These are phyloP conservation scores for Columba guinea DNA, from an alignment of 2,797 vertebrate genomes.

Conservation along the genomic window DNA sequence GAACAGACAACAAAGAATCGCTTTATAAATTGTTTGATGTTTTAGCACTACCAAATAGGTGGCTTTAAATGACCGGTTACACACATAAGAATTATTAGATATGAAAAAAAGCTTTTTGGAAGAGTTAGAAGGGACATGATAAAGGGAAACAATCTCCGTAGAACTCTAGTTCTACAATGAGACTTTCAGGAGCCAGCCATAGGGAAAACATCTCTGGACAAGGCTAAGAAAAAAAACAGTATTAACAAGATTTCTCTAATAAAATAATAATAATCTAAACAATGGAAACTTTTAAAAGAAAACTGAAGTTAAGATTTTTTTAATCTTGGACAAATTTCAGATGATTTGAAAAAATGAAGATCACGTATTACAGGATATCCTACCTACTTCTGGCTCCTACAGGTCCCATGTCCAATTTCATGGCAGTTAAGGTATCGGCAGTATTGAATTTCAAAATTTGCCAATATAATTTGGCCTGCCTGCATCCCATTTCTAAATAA, in stretches of 20 bases:
- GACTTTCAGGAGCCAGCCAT: neutral
- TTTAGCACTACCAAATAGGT: neutral
- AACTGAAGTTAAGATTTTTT: neutral
- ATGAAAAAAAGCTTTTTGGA: neutral
- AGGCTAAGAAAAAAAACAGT: neutral
- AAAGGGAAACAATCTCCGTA: neutral
- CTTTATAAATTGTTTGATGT: neutral
- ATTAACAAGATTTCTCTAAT: neutral
- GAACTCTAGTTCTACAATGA: neutral
- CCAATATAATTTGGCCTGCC: neutral
- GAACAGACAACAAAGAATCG: neutral
- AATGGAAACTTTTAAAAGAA: neutral
- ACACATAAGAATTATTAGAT: neutral
- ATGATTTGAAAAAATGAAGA: neutral
- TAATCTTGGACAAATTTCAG: neutral
- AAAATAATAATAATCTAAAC: neutral
- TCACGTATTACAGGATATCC: neutral
- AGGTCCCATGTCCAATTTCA: neutral
- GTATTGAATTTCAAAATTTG: neutral
- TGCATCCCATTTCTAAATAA: neutral
- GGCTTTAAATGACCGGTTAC: neutral
- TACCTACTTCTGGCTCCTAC: neutral
- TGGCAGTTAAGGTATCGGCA: neutral
- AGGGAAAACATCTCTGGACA: neutral
- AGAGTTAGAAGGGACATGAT: neutral